Conservation (phyloP, 2,113 vertebrate species). For the Laticauda laticaudata region DNA sequence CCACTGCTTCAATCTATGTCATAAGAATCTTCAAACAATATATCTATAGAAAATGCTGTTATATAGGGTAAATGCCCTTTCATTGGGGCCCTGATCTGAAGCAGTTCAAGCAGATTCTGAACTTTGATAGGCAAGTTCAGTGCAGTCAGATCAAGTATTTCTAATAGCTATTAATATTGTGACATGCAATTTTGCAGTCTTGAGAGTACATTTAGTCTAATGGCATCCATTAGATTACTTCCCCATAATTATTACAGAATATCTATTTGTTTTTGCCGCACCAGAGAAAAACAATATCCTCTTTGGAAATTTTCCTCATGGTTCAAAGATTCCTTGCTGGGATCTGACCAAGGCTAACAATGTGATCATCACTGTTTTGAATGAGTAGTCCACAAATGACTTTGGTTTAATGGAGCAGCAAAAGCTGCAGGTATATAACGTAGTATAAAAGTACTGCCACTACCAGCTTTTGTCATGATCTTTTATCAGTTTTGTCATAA, state of each 20-base stretch:
- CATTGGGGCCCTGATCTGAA: not conserved
- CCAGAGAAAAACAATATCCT: not conserved
- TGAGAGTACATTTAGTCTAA: not conserved
- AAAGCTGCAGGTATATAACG: not conserved
- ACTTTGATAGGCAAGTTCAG: not conserved
- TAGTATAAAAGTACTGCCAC: not conserved
- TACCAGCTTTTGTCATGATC: not conserved
- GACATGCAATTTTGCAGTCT: not conserved
- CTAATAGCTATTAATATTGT: not conserved
- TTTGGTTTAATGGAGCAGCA: not conserved
- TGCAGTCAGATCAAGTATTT: not conserved
- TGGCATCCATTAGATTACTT: not conserved
- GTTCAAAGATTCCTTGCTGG: not conserved
- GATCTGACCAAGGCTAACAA: not conserved
- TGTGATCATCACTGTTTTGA: not conserved
- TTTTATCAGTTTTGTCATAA: not conserved
- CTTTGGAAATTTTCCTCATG: not conserved
- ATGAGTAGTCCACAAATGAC: not conserved
- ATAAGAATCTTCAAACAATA: not conserved
- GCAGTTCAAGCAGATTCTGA: not conserved
- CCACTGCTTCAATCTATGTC: not conserved
- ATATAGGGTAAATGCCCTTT: not conserved
- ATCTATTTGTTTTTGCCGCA: not conserved
- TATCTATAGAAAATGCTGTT: not conserved
- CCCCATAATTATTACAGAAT: not conserved